Percentiles rank a stretch among this genome's conserved stretches.
phyloP scores from a whole-genome alignment of 30 jellyfish, hydroid and myxozoan genomes.

The Rhopilema esculentum region DNA sequence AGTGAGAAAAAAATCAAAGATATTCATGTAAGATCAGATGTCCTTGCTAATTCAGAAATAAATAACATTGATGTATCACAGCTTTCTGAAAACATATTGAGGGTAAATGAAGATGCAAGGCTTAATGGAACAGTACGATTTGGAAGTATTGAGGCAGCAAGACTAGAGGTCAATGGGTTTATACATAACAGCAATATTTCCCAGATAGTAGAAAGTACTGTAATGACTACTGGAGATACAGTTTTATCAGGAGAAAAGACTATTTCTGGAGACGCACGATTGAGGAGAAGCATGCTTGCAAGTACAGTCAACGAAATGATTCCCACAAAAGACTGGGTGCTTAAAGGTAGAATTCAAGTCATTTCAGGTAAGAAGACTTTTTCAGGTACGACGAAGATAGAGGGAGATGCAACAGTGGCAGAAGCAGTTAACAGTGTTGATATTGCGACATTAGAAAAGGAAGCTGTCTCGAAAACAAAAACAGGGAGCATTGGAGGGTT shows the following conservation, averaged over 20 bases:
- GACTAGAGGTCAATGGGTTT: conserved; percentile 22
- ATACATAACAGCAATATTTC: conserved; percentile 30
- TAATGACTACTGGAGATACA: conserved; percentile 24
- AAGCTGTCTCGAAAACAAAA: conserved; percentile 48
- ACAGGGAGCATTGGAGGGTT: conserved; percentile 60
- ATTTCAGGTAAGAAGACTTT: conserved; percentile 47
- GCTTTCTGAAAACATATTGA: conserved; percentile 14
- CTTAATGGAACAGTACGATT: conserved; percentile 18
- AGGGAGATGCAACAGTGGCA: conserved; percentile 31
- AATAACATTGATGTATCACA: conserved; percentile 61
- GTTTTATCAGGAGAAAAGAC: conserved; percentile 19
- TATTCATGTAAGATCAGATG: conserved; percentile 5
- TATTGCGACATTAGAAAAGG: conserved; percentile 25
- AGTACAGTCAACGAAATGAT: conserved; percentile 37
- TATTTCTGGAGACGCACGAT: conserved; percentile 31
- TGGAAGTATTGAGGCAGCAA: neutral
- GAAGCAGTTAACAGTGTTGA: conserved; percentile 44
- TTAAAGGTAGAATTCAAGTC: conserved; percentile 18
- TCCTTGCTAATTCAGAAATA: conserved; percentile 54
- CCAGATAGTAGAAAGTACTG: conserved; percentile 23
- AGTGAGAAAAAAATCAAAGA: conserved; percentile 40
- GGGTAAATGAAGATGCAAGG: conserved; percentile 14
- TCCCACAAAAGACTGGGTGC: conserved; percentile 59
- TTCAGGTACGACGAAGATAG: neutral
- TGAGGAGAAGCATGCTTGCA: neutral